A percentile compares a stretch with the other conserved stretches of the same genome.
Conservation (phyloP, 2,113 vertebrate species). For the Mus musculus region DNA sequence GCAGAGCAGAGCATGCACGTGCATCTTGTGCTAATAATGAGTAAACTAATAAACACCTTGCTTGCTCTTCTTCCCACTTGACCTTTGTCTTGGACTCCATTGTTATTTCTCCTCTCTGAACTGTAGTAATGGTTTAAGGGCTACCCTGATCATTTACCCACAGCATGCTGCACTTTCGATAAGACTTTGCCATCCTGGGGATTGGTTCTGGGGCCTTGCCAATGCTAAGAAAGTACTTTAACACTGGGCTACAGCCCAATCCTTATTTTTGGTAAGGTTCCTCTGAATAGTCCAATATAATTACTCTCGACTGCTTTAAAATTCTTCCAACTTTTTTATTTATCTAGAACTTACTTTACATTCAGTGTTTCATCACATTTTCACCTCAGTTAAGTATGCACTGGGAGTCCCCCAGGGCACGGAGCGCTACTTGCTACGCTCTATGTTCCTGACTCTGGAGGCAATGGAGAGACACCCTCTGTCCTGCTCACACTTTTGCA, state of each 20-base stretch:
- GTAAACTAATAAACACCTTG: neutral
- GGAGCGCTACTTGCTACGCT: neutral
- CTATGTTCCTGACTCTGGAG: neutral
- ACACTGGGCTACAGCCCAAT: neutral
- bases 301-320: neutral
- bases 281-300: neutral
- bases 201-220: neutral
- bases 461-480: conserved; percentile 15
- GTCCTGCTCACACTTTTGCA: neutral
- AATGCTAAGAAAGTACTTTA: neutral
- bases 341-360: neutral
- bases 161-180: neutral
- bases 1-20: neutral
- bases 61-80: neutral
- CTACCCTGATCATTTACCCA: neutral
- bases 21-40: neutral
- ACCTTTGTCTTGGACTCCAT: neutral
- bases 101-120: neutral
- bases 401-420: neutral
- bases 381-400: neutral
- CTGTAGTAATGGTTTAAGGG: neutral
- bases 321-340: neutral
- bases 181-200: neutral
- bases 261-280: neutral
- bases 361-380: neutral